phyloP scores from a whole-genome alignment of 2,797 vertebrate species.

The Phyllotis vaccarum region DNA sequence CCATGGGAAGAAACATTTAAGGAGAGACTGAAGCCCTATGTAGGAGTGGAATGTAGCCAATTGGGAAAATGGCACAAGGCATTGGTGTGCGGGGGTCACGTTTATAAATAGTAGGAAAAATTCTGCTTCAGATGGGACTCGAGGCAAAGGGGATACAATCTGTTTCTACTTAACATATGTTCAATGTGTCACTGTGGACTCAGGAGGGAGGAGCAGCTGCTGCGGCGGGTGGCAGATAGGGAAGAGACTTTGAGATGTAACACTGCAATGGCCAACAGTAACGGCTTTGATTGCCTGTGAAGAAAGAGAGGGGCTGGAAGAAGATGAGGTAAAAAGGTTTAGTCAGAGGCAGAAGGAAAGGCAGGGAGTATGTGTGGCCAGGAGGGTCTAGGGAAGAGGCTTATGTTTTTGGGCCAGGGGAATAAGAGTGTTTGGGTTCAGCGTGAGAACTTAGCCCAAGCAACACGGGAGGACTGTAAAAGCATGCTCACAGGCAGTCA shows the following conservation, averaged over 20 bases:
- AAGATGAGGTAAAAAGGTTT: background rate
- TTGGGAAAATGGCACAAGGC: fast-evolving
- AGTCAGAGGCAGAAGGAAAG: background rate
- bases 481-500: fast-evolving
- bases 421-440: background rate
- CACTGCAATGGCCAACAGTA: background rate
- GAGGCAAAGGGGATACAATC: background rate
- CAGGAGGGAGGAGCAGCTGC: background rate
- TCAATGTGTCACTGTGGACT: too few relatives aligned
- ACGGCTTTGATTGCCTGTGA: background rate
- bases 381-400: background rate
- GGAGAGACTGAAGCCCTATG: background rate
- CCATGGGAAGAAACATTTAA: background rate
- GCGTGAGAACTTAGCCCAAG: background rate
- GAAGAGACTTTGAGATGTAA: too few relatives aligned
- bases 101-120: background rate
- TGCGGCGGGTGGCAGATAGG: background rate
- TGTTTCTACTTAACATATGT: background rate
- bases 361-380: background rate
- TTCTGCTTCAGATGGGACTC: background rate
- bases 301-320: background rate
- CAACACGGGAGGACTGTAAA: background rate
- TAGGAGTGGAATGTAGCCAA: too few relatives aligned
- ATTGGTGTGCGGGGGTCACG: background rate
- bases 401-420: too few relatives aligned